Evolutionary conservation across 2,797 vertebrate genomes (phyloP).

Genomic region (Sciurus vulgaris): DNA sequence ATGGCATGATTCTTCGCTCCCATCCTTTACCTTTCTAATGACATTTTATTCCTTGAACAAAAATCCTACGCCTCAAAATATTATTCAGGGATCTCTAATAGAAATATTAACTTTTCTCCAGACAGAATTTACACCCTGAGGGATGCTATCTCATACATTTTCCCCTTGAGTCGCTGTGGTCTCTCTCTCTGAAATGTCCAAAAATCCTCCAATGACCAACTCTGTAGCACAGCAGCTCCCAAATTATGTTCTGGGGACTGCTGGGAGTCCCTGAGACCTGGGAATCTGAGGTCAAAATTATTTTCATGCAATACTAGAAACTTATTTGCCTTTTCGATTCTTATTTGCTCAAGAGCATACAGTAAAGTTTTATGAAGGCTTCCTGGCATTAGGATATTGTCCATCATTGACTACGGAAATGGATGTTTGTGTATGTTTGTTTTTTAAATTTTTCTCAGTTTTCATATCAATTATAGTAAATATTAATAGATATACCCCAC

Average conservation of each 20-base stretch:
- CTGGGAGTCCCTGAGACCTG: rapidly evolving
- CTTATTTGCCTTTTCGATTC: not conserved
- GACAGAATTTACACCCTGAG: not conserved
- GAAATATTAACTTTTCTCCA: constrained; percentile 40
- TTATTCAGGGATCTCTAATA: not conserved
- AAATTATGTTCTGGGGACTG: not conserved
- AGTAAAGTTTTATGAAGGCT: not conserved
- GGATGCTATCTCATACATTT: not conserved
- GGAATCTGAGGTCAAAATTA: not conserved
- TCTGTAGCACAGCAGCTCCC: not conserved
- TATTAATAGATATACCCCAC: not conserved
- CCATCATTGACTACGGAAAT: not conserved
- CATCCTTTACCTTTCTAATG: not conserved
- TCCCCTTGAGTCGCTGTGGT: not conserved
- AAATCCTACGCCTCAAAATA: constrained; percentile 44
- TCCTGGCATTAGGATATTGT: not conserved
- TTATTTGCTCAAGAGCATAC: not conserved
- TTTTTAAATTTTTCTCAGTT: not conserved
- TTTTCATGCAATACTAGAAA: not conserved
- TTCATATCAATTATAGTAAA: constrained; percentile 2
- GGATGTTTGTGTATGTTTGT: not conserved
- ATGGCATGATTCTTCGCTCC: not conserved
- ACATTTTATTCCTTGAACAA: constrained; percentile 11
- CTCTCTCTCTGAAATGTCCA: not conserved
- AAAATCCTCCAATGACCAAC: not conserved